phyloP scores from a whole-genome alignment of 2,797 vertebrate genomes.

The Mus minutoides region DNA sequence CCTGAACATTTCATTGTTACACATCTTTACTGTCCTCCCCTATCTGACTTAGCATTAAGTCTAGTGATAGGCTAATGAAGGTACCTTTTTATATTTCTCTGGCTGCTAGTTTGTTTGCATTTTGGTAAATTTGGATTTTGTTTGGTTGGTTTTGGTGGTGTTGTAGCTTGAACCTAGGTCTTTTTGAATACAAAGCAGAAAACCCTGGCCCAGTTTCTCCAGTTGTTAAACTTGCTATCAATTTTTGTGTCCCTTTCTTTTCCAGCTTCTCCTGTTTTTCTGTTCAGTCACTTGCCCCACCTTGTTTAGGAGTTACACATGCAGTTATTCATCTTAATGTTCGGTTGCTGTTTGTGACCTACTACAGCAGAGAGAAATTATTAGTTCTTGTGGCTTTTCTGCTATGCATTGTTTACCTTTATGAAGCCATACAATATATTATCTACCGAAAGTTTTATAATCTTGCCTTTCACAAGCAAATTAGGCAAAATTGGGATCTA shows the following conservation, averaged over 20 bases:
- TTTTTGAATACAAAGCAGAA: neutral
- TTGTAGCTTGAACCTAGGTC: neutral
- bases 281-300: neutral
- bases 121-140: neutral
- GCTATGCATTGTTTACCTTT: conserved; percentile 8
- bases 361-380: neutral
- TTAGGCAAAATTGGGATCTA: conserved; percentile 28
- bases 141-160: neutral
- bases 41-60: neutral
- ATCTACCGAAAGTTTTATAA: conserved; percentile 45
- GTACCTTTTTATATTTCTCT: neutral
- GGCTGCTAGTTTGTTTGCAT: neutral
- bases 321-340: neutral
- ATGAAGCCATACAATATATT: conserved; percentile 24
- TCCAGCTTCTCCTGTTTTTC: neutral
- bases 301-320: neutral
- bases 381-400: conserved; percentile 6
- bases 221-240: neutral
- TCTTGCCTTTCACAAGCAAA: conserved; percentile 18
- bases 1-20: neutral
- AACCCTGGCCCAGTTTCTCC: neutral
- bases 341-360: neutral
- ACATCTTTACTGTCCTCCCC: neutral
- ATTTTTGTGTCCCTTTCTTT: neutral
- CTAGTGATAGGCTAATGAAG: neutral